These are phyloP conservation scores for Fragum sueziense DNA, from an alignment of 2,888 invertebrate genomes.

Conservation along the genomic window DNA sequence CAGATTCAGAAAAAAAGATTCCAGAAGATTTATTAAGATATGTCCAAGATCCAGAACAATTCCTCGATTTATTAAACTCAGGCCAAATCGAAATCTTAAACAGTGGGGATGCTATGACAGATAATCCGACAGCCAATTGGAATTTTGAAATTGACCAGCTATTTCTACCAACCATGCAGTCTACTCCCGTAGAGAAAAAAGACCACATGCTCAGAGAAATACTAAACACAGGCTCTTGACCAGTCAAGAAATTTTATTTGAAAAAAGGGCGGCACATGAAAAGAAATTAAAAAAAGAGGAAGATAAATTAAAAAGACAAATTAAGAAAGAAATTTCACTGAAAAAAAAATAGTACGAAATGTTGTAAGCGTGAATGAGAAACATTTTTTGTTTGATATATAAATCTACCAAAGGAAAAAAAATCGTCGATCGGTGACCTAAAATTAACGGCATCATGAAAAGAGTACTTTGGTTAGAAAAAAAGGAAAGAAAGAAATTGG, in stretches of 20 bases:
- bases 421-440: too few relatives aligned
- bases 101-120: background rate
- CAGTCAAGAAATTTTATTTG: conserved; percentile 6
- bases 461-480: too few relatives aligned
- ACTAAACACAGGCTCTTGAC: conserved; percentile 2
- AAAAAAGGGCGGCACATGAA: background rate
- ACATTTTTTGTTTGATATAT: too few relatives aligned
- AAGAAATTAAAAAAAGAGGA: background rate
- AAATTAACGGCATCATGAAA: too few relatives aligned
- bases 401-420: too few relatives aligned
- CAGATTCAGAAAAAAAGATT: background rate
- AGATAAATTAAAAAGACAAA: background rate
- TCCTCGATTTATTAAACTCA: background rate
- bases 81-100: background rate
- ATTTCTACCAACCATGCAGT: background rate
- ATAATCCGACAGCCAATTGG: background rate
- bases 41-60: background rate
- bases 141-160: background rate
- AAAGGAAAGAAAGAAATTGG: too few relatives aligned
- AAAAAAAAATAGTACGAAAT: too few relatives aligned
- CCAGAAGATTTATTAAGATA: background rate
- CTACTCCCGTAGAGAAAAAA: background rate
- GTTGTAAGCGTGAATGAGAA: too few relatives aligned
- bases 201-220: background rate
- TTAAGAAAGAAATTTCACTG: background rate